Evolutionary conservation across 1,140 invertebrate genomes (phyloP), one percentile per base, ranked within the genome.

Genomic region (Drosophila orena): DNA sequence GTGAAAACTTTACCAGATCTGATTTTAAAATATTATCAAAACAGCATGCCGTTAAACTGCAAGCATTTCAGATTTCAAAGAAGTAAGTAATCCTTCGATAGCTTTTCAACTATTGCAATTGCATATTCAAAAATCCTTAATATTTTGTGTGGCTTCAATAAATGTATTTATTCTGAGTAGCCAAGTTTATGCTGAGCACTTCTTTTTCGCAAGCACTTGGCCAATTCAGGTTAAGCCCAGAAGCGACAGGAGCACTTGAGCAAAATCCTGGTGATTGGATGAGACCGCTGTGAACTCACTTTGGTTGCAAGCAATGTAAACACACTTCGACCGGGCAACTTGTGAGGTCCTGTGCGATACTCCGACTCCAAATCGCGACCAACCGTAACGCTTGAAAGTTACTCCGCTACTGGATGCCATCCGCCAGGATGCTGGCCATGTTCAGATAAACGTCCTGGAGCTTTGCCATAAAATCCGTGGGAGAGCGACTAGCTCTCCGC

Each of bases 341-440:
- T 34, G n/a, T 37, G 38, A 4, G 14, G 20, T 35, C 17, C 60
- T 44, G 34, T 11, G 52, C 54, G 35, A 24, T 62, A 27, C 22
- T 76, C 60, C 73, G 73, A 52, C 22, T 50, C 35, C 30, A 66
- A 74, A 42, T 60, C 54, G 59, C 58, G 50, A 65, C 40, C 65
- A 84, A 90, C 85, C 84, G 84, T 80, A 59, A 90, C 79, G 77
- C 62, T 69, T 84, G 77, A 89, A 84, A 75, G 85, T 80, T 89
- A 62, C 77, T 90, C 84, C 85, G 80, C 84, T 89, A 89, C 84
- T 89, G 79, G 77, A n/a, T n/a, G n/a, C n/a, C n/a, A n/a, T n/a
- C 71, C 56, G 52, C 49, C 43, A 68, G 68, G 50, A 64, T 77
- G 71, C 61, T 75, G 59, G 35, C 34, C 42, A 37, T 58, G 42